Evolutionary conservation across 2,797 vertebrate species (phyloP).

Genomic region (Pipistrellus nathusii): DNA sequence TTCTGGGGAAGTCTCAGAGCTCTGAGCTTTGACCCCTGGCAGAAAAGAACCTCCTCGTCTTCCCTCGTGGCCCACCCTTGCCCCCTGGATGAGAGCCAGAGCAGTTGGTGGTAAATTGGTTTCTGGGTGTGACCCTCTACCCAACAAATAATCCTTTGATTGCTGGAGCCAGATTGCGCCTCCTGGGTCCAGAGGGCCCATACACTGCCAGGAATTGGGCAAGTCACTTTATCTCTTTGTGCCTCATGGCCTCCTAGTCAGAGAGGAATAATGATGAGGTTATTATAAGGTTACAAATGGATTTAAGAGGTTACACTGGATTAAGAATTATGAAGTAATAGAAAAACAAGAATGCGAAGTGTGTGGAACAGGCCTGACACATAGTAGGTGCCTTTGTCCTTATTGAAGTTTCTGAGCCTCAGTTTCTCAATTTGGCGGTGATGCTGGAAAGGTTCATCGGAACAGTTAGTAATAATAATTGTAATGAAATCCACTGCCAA

Average conservation of each 20-base stretch:
- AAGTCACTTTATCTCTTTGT: background rate
- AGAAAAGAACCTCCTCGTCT: background rate
- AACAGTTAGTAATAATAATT: background rate
- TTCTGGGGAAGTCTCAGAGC: background rate
- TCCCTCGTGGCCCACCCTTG: background rate
- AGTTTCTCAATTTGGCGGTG: background rate
- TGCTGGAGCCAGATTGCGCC: background rate
- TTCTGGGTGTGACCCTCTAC: background rate
- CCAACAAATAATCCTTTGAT: background rate
- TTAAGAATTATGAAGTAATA: background rate
- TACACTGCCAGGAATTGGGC: background rate
- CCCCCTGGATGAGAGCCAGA: constrained; percentile 29
- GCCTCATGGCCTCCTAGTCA: background rate
- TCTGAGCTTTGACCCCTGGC: constrained; percentile 29
- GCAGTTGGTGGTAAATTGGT: background rate
- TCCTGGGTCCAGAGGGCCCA: background rate
- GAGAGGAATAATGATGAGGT: background rate
- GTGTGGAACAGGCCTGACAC: background rate
- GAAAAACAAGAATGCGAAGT: background rate
- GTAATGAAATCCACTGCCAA: background rate
- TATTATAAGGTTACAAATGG: background rate
- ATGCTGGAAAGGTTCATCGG: background rate
- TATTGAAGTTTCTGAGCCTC: background rate
- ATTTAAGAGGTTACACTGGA: background rate
- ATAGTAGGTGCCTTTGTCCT: background rate